phyloP scores from a whole-genome alignment of 92 coral and sea anemone genomes.

The Actinostola sp. region DNA sequence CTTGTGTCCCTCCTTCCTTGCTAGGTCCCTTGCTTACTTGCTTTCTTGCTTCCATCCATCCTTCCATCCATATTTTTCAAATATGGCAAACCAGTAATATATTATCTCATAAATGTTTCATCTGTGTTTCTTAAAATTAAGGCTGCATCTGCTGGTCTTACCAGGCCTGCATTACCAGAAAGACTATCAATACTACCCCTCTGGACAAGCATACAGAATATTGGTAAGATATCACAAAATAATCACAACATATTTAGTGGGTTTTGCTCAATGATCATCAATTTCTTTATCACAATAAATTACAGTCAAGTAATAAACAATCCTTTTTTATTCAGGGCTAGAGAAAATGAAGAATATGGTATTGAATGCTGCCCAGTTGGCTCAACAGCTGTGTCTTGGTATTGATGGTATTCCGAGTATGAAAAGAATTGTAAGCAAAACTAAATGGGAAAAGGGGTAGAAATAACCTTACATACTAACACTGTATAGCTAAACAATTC shows the following conservation, averaged over 20 bases:
- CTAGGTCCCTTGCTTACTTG: too few relatives aligned
- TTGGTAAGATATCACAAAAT: conserved; percentile 58
- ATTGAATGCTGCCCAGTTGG: conserved; percentile 83
- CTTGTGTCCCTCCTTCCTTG: too few relatives aligned
- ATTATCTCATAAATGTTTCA: background rate
- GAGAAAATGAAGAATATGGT: conserved; percentile 80
- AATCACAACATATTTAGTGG: too few relatives aligned
- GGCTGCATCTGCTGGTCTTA: conserved; percentile 96
- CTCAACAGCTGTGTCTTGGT: conserved; percentile 89
- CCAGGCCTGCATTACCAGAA: conserved; percentile 70
- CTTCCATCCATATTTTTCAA: background rate
- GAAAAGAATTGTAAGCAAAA: conserved; percentile 94
- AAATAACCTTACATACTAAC: too few relatives aligned
- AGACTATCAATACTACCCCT: conserved; percentile 85
- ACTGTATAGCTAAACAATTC: too few relatives aligned
- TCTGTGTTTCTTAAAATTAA: conserved; percentile 30
- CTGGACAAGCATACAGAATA: conserved; percentile 88
- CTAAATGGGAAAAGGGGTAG: too few relatives aligned
- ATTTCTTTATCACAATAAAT: too few relatives aligned
- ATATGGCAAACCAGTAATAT: too few relatives aligned
- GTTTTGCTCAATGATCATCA: too few relatives aligned
- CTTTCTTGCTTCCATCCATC: too few relatives aligned
- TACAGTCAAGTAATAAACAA: too few relatives aligned
- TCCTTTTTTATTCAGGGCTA: conserved; percentile 71
- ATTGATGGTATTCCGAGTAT: conserved; percentile 81